Percentiles rank a stretch among this genome's conserved stretches.
Conservation (phyloP, 1,140 invertebrate species). For the Nephila pilipes region DNA sequence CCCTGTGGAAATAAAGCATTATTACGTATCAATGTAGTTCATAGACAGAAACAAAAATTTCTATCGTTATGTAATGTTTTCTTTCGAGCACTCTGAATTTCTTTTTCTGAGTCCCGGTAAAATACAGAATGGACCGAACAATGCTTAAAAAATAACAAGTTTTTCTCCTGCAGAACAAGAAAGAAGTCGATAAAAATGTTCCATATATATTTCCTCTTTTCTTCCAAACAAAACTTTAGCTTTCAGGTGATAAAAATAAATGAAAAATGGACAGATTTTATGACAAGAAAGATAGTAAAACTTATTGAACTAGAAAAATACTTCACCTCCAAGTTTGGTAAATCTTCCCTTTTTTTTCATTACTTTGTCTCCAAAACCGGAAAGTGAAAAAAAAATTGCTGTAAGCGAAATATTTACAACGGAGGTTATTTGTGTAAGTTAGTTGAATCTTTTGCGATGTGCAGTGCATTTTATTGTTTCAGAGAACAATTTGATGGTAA, state of each 20-base stretch:
- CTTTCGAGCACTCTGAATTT: background rate
- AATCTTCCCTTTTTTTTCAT: background rate
- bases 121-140: background rate
- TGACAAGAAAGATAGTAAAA: conserved; percentile 46
- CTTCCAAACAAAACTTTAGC: conserved; percentile 18
- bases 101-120: background rate
- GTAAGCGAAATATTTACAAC: background rate
- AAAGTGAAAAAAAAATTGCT: background rate
- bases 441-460: no score
- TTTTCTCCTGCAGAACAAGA: background rate
- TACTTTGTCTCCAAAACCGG: background rate
- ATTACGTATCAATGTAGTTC: no score
- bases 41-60: background rate
- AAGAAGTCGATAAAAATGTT: background rate
- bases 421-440: background rate
- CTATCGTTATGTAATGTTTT: background rate
- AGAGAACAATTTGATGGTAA: no score
- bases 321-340: background rate
- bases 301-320: conserved; percentile 45
- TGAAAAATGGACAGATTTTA: conserved; percentile 55
- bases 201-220: conserved; percentile 1
- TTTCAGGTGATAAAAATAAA: conserved; percentile 48
- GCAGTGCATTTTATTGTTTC: no score
- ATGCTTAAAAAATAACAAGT: background rate
- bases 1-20: no score